phyloP scores from a whole-genome alignment of 2,113 vertebrate species.

The Cariama cristata region DNA sequence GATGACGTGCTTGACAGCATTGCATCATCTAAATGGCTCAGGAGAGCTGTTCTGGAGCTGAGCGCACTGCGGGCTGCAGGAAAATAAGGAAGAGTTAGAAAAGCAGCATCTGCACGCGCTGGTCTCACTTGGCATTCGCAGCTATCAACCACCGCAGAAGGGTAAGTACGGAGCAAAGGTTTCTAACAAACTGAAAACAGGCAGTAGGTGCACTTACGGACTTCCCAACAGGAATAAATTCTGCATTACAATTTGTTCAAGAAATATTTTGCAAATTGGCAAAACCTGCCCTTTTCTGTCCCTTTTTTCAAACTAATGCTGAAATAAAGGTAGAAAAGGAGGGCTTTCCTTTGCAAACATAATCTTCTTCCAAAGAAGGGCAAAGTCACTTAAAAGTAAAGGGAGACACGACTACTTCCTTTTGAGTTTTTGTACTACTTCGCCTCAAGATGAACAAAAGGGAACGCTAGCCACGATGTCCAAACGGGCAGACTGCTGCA shows the following conservation, averaged over 20 bases:
- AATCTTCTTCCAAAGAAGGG: not conserved
- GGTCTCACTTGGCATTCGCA: not conserved
- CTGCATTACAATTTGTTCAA: not conserved
- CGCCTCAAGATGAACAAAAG: not conserved
- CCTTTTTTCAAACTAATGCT: not conserved
- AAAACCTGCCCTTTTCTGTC: not conserved
- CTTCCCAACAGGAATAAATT: not conserved
- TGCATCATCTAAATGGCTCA: fast-evolving
- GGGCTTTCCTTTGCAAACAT: not conserved
- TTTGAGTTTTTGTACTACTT: not conserved
- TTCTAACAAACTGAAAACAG: not conserved
- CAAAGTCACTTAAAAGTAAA: not conserved
- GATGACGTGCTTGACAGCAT: not conserved
- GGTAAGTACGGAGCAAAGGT: not conserved
- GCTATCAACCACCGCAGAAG: not conserved
- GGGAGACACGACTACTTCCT: not conserved
- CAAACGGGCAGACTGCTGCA: not conserved
- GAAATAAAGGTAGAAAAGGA: not conserved
- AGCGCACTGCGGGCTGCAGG: not conserved
- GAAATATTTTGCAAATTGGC: not conserved
- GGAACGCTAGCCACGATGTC: fast-evolving
- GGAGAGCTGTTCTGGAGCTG: not conserved
- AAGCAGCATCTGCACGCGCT: not conserved
- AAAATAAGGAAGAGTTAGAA: not conserved
- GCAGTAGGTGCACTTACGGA: fast-evolving